phyloP scores from a whole-genome alignment of 2,888 invertebrate species.

The Sarcophaga carnaria region DNA sequence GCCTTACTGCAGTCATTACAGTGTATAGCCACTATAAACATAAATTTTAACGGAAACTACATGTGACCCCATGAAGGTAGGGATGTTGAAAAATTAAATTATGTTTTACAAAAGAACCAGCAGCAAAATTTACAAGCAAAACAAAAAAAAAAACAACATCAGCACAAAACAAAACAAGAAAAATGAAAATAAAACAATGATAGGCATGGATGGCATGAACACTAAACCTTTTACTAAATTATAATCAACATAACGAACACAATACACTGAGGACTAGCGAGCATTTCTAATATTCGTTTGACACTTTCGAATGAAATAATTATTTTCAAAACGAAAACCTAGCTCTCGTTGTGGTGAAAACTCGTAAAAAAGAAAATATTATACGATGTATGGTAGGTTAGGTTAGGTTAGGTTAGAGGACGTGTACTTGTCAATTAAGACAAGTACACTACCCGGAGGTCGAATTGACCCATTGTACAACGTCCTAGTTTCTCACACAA shows the following conservation, averaged over 20 bases:
- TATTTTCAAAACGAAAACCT: no score
- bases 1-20: background rate
- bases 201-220: background rate
- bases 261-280: background rate
- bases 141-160: conserved; percentile 20
- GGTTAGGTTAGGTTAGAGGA: no score
- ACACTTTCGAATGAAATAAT: no score
- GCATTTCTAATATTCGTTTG: no score
- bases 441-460: no score
- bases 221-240: conserved; percentile 10
- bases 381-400: background rate
- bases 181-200: conserved; percentile 4
- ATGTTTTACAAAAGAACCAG: conserved; percentile 13
- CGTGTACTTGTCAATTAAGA: no score
- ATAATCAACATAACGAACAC: background rate
- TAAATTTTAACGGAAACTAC: background rate
- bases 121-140: background rate
- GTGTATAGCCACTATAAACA: no score
- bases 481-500: no score
- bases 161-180: background rate
- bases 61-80: background rate
- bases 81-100: conserved; percentile 30
- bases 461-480: no score
- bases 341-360: background rate
- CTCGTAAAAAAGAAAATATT: background rate